Conservation (phyloP, 2,797 vertebrate species). For the Neopelma chrysocephalum region DNA sequence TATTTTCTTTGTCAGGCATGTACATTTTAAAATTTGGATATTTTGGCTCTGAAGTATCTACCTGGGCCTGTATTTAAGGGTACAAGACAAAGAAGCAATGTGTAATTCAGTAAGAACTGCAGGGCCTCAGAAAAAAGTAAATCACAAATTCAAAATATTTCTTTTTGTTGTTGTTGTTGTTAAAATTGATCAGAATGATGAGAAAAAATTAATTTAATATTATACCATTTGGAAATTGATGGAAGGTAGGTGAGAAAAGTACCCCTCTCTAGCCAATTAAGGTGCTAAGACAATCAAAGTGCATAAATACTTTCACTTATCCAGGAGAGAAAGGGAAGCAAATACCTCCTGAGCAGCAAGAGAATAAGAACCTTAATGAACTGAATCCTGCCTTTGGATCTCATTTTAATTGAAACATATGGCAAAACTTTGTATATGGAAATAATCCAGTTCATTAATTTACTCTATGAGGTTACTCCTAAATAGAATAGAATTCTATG, state of each 20-base stretch:
- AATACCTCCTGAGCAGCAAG: not conserved
- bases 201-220: not conserved
- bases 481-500: not conserved
- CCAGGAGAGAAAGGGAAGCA: not conserved
- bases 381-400: not conserved
- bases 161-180: not conserved
- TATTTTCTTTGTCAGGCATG: not conserved
- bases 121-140: not conserved
- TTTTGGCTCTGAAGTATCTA: not conserved
- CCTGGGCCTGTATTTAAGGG: not conserved
- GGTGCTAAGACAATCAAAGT: not conserved
- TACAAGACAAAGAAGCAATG: not conserved
- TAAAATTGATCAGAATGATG: not conserved
- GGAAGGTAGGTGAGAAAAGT: not conserved
- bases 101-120: not conserved
- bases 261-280: not conserved
- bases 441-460: not conserved
- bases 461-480: not conserved
- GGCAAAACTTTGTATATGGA: not conserved
- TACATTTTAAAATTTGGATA: not conserved
- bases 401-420: not conserved
- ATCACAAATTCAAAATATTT: not conserved
- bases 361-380: not conserved
- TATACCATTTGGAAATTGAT: not conserved
- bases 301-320: not conserved